These are phyloP conservation scores for Alviniconcha strummeri DNA, from an alignment of 2,888 invertebrate genomes.

Conservation along the genomic window DNA sequence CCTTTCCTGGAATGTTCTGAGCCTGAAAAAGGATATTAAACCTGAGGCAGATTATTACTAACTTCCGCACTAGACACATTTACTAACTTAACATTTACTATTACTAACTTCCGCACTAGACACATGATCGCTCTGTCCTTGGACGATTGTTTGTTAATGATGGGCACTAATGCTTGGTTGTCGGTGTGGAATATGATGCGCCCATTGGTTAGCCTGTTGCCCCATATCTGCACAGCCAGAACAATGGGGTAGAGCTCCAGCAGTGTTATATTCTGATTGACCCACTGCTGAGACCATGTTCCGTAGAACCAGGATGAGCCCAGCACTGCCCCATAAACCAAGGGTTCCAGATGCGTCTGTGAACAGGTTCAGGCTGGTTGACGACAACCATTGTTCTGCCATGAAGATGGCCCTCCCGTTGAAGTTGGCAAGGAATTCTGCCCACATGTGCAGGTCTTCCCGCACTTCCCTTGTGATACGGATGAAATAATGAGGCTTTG, in stretches of 20 bases:
- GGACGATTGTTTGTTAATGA: slow-evolving; percentile 23
- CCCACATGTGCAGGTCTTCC: not conserved
- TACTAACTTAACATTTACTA: no score
- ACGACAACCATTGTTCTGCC: not conserved
- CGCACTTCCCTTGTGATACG: not conserved
- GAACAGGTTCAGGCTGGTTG: not conserved
- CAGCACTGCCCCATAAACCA: slow-evolving; percentile 26
- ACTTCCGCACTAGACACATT: not conserved
- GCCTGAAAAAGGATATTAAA: not conserved
- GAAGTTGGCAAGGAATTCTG: no score
- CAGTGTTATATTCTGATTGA: not conserved
- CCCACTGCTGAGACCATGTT: not conserved
- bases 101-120: no score
- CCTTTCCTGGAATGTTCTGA: not conserved
- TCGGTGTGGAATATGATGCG: slow-evolving; percentile 2
- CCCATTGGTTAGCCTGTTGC: not conserved
- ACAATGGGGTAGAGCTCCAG: slow-evolving; percentile 18
- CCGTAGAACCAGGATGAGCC: slow-evolving; percentile 21
- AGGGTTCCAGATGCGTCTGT: not conserved
- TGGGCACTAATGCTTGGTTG: slow-evolving; percentile 6
- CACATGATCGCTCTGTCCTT: not conserved
- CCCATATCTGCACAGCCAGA: not conserved
- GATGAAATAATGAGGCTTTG: no score
- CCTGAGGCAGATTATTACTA: not conserved
- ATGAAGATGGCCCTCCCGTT: no score